Percentiles rank a stretch among this genome's conserved stretches.
Evolutionary conservation across 2,113 vertebrate genomes (phyloP).

Genomic region (Emydura subglobosa): DNA sequence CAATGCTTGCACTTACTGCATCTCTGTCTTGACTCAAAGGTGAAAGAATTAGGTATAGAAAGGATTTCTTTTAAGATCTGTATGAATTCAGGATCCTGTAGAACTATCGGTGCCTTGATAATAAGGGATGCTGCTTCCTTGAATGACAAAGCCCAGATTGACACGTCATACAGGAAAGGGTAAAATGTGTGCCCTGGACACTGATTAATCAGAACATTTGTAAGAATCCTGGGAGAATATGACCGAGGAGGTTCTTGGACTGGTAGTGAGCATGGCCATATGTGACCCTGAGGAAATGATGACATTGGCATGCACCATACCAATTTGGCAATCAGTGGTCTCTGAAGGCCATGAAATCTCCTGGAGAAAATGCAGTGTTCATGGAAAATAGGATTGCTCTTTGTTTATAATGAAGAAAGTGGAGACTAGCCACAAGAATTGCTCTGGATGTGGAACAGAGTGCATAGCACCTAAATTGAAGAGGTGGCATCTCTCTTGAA

Average conservation of each 20-base stretch:
- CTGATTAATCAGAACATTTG: too few relatives aligned
- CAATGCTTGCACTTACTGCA: not conserved
- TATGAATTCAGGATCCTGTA: too few relatives aligned
- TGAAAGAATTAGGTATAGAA: not conserved
- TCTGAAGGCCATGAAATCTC: not conserved
- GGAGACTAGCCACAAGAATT: not conserved
- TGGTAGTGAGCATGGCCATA: not conserved
- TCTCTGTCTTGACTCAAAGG: not conserved
- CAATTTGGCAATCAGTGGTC: not conserved
- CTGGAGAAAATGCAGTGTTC: not conserved
- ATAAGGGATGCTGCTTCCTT: not conserved
- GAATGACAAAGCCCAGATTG: not conserved
- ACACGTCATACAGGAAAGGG: not conserved
- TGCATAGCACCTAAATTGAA: not conserved
- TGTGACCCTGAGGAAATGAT: not conserved
- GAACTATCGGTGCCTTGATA: too few relatives aligned
- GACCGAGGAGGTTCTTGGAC: not conserved
- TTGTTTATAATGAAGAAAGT: not conserved
- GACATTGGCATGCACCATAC: not conserved
- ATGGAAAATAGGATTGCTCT: not conserved
- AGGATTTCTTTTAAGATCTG: too few relatives aligned
- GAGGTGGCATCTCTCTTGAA: not conserved
- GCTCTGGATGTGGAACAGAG: not conserved
- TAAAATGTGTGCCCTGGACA: not conserved
- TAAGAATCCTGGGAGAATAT: not conserved